Evolutionary conservation across 2,888 invertebrate species (phyloP).

Genomic region (Osmoderma eremita): DNA sequence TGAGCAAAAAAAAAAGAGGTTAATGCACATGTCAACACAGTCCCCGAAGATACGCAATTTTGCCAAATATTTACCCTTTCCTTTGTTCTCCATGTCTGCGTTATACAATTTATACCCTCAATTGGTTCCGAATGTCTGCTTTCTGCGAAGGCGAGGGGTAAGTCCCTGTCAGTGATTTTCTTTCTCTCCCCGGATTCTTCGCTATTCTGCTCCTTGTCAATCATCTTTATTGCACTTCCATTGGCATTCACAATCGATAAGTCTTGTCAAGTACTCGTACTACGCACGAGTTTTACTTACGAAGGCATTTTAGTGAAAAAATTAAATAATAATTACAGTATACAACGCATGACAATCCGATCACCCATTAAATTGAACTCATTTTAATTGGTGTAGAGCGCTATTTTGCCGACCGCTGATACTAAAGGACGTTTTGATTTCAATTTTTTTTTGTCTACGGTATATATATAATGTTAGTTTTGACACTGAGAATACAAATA

Average conservation of each 20-base stretch:
- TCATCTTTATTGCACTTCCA: constrained; percentile 47
- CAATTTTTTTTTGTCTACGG: no score
- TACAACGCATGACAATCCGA: constrained; percentile 26
- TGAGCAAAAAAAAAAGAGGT: constrained; percentile 62
- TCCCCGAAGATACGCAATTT: constrained; percentile 5
- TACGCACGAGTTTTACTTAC: constrained; percentile 22
- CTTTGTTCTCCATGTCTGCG: constrained; percentile 92
- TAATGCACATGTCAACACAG: constrained; percentile 44
- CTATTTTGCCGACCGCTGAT: constrained; percentile 15
- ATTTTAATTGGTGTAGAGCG: constrained; percentile 16
- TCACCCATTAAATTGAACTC: constrained; percentile 19
- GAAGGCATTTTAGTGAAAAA: constrained; percentile 29
- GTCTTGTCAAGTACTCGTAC: constrained; percentile 2
- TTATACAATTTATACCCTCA: constrained; percentile 72
- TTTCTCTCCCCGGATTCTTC: constrained; percentile 45
- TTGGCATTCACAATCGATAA: constrained; percentile 21
- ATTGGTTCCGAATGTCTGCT: constrained; percentile 80
- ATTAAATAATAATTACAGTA: constrained; percentile 16
- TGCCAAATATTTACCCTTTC: constrained; percentile 74
- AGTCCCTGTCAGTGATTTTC: constrained; percentile 70
- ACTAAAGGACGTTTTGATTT: not conserved
- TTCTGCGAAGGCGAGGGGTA: constrained; percentile 78
- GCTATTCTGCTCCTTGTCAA: constrained; percentile 46
- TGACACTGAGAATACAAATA: no score
- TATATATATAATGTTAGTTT: no score